A percentile compares a stretch with the other conserved stretches of the same genome.
These are phyloP conservation scores for Holacanthella duospinosa DNA, from an alignment of 2,888 invertebrate genomes.

Conservation along the genomic window DNA sequence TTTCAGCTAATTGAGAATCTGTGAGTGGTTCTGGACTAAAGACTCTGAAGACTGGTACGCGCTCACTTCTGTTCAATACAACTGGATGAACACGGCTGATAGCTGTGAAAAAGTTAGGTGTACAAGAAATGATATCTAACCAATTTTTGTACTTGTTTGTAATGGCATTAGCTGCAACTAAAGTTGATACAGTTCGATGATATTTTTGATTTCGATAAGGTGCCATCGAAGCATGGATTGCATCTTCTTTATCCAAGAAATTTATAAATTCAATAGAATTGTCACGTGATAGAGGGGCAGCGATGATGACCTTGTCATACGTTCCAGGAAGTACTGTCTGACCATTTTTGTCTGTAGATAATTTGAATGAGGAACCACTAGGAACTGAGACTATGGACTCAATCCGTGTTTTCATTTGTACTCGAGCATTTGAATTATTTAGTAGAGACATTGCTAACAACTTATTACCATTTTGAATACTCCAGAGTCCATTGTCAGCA, in stretches of 20 bases:
- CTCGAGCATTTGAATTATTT: slow-evolving; percentile 42
- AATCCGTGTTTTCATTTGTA: slow-evolving; percentile 36
- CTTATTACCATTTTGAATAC: slow-evolving; percentile 52
- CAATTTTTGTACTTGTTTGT: slow-evolving; percentile 10
- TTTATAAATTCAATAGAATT: slow-evolving; percentile 44
- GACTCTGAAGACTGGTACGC: slow-evolving; percentile 48
- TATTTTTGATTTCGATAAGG: slow-evolving; percentile 40
- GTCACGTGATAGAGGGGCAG: slow-evolving; percentile 47
- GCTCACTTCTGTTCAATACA: slow-evolving; percentile 28
- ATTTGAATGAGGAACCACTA: slow-evolving; percentile 38
- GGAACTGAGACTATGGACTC: slow-evolving; percentile 38
- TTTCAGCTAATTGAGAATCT: slow-evolving; percentile 42
- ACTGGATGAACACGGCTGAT: slow-evolving; percentile 30
- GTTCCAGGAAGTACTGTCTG: slow-evolving; percentile 9
- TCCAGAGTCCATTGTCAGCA: slow-evolving; percentile 47
- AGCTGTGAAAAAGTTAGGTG: slow-evolving; percentile 45
- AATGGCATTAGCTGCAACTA: slow-evolving; percentile 48
- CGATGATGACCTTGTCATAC: slow-evolving; percentile 52
- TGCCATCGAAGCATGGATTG: slow-evolving; percentile 36
- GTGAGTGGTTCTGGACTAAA: slow-evolving; percentile 47
- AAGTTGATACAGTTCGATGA: slow-evolving; percentile 49
- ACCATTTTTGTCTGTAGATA: not conserved
- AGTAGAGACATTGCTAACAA: slow-evolving; percentile 43
- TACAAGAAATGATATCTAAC: slow-evolving; percentile 44
- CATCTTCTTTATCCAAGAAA: slow-evolving; percentile 40